Evolutionary conservation across 92 coral and sea anemone species (phyloP), one percentile per base, ranked within the genome.

Genomic region (Montipora capitata): DNA sequence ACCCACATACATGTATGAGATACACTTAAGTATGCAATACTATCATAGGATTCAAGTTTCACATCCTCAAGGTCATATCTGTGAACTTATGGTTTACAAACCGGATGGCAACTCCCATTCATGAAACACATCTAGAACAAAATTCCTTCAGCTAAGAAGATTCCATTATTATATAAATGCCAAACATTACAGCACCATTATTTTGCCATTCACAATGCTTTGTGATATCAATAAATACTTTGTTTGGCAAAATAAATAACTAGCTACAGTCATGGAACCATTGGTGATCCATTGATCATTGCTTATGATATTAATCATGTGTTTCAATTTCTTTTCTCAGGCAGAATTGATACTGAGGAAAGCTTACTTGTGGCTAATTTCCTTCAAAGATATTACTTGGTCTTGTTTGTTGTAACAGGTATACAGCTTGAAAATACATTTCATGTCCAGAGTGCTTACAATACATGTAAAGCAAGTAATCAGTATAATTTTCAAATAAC

Each of bases 41-140:
- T 27, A 68, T 27, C 70, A 49, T 41, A 14, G 66, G 85, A 81
- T 68, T 81, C 77, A 81, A 81, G 66, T 81, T 81, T 68, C 85
- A 81, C 85, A 81, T 81, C 62, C 85, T 68, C 12, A 40, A 81
- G 85, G 85, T 81, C 85, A 81, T 40, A 64, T 51, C 85, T 68
- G 39, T 81, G 54, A 51, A 48, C 17, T 38, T 16, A 2, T 20
- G 10, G 27, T 48, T 35, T 39, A 13, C 85, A 81, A 58, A 81
- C 77, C 70, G 85, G 85, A 81, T 68, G 66, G 51, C 3, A 4
- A 4, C 56, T 13, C 44, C n/a, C 56, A 39, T 49, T 10, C 27
- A 20, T 27, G 77, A 66, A 59, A 68, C n/a, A 17, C 68, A 63
- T 63, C 68, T 10, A 63, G 40, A 17, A 63, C 39, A 63, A 20